Conservation (phyloP, 2,888 invertebrate species). For the Cistogaster globosa region DNA sequence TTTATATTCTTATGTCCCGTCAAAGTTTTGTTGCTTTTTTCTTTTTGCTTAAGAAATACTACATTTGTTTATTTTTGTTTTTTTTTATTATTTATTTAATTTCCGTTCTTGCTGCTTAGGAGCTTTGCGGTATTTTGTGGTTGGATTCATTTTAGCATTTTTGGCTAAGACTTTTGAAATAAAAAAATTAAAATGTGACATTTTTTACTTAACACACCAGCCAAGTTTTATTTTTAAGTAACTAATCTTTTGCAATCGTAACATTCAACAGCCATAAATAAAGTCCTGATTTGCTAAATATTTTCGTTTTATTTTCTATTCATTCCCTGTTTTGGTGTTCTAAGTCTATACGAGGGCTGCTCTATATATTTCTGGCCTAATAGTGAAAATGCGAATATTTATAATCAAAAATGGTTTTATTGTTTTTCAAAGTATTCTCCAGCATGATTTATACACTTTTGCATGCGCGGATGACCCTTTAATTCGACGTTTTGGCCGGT, state of each 20-base stretch:
- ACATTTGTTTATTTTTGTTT: not conserved
- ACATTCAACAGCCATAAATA: constrained; percentile 43
- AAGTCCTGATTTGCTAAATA: constrained; percentile 7
- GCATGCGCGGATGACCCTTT: no score
- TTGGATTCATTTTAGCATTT: not conserved
- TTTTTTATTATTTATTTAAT: no score
- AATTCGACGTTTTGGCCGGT: no score
- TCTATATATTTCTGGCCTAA: no score
- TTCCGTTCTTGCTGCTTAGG: constrained; percentile 7
- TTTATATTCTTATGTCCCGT: not conserved
- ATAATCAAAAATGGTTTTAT: no score
- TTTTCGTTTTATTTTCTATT: not conserved
- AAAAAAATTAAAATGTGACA: not conserved
- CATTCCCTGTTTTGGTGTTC: not conserved
- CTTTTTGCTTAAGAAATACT: not conserved
- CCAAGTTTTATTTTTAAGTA: constrained; percentile 16
- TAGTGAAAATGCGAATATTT: no score
- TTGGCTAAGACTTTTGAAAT: constrained; percentile 2
- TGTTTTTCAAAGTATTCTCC: no score
- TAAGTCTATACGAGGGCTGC: no score
- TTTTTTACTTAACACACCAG: constrained; percentile 13
- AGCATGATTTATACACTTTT: no score
- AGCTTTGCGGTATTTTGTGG: constrained; percentile 16
- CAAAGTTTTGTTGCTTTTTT: not conserved
- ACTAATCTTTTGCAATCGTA: constrained; percentile 43